phyloP scores from a whole-genome alignment of 2,113 vertebrate species.

The Leptodactylus fuscus region DNA sequence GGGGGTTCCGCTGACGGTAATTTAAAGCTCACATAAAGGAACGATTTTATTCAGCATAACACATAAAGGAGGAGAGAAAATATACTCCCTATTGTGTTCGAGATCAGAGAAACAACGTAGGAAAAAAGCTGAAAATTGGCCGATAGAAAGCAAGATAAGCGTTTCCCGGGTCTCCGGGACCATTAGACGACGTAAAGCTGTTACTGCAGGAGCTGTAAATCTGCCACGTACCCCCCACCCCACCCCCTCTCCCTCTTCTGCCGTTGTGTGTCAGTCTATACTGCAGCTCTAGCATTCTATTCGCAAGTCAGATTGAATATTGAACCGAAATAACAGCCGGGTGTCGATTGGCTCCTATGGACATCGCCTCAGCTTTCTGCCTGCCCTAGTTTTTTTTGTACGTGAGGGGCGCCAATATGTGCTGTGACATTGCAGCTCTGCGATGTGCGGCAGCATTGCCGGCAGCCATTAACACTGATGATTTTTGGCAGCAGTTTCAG shows the following conservation, averaged over 20 bases:
- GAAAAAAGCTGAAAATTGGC: background rate
- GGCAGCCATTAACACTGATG: background rate
- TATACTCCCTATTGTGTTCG: background rate
- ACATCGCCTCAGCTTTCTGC: background rate
- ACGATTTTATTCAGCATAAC: background rate
- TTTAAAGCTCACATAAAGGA: background rate
- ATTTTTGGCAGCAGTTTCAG: background rate
- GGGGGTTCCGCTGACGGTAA: background rate
- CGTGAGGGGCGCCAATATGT: background rate
- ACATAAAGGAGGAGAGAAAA: conserved; percentile 5
- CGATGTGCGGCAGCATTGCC: background rate
- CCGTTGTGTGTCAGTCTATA: no score
- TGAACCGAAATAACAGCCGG: background rate
- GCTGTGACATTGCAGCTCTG: background rate
- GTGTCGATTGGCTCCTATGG: background rate
- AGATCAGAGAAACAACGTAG: background rate
- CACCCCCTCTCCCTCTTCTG: background rate
- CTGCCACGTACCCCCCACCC: background rate
- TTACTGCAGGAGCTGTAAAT: background rate
- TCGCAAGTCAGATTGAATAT: no score
- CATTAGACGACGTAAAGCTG: background rate
- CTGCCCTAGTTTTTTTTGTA: background rate
- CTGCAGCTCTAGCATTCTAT: no score
- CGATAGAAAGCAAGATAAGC: background rate
- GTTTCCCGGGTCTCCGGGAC: background rate